A percentile compares a stretch with the other conserved stretches of the same genome.
These are phyloP conservation scores for Himalopsyche kuldschensis DNA, from an alignment of 2,888 invertebrate genomes.

Conservation along the genomic window DNA sequence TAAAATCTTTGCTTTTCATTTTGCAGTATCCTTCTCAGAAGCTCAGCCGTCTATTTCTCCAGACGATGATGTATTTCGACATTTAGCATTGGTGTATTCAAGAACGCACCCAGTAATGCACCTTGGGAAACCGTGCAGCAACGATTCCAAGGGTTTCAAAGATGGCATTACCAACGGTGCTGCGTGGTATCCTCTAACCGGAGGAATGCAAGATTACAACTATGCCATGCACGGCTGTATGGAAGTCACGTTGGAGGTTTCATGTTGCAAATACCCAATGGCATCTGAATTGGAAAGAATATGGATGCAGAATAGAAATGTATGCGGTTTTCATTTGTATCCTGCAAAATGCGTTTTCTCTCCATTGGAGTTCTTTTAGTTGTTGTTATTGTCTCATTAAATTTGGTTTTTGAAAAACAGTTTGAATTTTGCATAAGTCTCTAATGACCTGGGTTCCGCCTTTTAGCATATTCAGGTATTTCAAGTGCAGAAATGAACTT, in stretches of 20 bases:
- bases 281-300: conserved; percentile 52
- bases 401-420: too few relatives aligned
- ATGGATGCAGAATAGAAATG: conserved; percentile 64
- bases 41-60: conserved; percentile 56
- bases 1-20: background rate
- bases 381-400: too few relatives aligned
- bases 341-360: too few relatives aligned
- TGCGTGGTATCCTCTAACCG: conserved; percentile 62
- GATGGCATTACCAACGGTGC: conserved; percentile 70
- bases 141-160: conserved; percentile 44
- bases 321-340: conserved; percentile 40
- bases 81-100: conserved; percentile 61
- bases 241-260: conserved; percentile 68
- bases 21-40: conserved; percentile 39
- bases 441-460: too few relatives aligned
- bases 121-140: conserved; percentile 51
- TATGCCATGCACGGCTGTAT: conserved; percentile 67
- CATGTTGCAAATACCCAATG: conserved; percentile 68
- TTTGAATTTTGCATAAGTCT: too few relatives aligned
- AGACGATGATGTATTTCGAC: conserved; percentile 66
- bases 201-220: conserved; percentile 71
- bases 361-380: too few relatives aligned
- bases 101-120: conserved; percentile 62
- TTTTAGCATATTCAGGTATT: too few relatives aligned
- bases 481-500: too few relatives aligned